Base-by-base conservation (phyloP, 1,140 invertebrate species). In the Drosophila malerkotliana region DNA sequence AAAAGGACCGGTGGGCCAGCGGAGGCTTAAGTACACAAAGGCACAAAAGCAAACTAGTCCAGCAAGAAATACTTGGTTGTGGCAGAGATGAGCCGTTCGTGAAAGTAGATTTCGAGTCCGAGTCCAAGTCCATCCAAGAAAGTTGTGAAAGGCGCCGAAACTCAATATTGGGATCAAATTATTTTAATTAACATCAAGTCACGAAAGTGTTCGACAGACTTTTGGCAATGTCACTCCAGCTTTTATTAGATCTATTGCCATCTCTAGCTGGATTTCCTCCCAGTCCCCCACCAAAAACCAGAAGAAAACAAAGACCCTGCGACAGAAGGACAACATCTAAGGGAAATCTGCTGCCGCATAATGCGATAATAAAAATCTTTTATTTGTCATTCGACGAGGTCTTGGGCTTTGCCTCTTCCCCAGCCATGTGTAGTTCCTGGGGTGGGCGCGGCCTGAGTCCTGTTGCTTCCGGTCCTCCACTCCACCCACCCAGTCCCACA, bases 341-440 rank as follows among this genome's bases (percentile, higher is more conserved):
- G 60, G 60, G 48, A 85, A 85, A 85, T 85, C 82, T 85, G 81
- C 81, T 87, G 82, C 82, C 77, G 81, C 81, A 85, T 85, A 85
- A 85, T 85, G 82, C 78, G 82, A 85, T 85, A 85, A 85, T 82
- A 85, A 87, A 85, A 85, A 85, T 85, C 82, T 85, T 87, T 85
- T 87, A 85, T 85, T 85, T 87, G 73, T 72, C 77, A 81, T 85
- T 85, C 81, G 59, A 67, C 45, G 53, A 53, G 64, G 68, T 60
- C n/a, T 18, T 41, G 28, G 34, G 49, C 55, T 63, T 51, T 72
- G 49, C 41, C 55, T 44, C 55, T 44, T 61, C 14, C 53, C 39
- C 14, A 56, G 56, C 71, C 80, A 55, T 67, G 32, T 71, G 74
- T 75, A 74, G 71, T 73, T 66, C 53, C n/a, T 34, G 24, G 6